Evolutionary conservation across 2,113 vertebrate species (phyloP).

Genomic region (Dasyurus viverrinus): DNA sequence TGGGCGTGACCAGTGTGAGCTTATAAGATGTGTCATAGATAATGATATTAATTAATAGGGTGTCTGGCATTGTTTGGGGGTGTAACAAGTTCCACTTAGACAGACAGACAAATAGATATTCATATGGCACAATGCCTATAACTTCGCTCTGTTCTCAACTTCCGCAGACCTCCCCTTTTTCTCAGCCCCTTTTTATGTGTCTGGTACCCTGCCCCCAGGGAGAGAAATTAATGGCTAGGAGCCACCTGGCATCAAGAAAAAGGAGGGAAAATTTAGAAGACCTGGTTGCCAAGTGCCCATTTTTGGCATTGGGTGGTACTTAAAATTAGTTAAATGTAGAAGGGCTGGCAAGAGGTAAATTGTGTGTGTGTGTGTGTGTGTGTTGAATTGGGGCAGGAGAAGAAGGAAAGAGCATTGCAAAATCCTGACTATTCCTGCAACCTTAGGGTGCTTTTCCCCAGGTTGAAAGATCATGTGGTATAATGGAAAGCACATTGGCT

Average conservation of each 20-base stretch:
- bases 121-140: constrained; percentile 62
- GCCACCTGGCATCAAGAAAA: constrained; percentile 63
- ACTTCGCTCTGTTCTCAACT: constrained; percentile 46
- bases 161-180: constrained; percentile 50
- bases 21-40: constrained; percentile 64
- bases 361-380: background rate
- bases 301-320: background rate
- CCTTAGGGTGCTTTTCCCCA: background rate
- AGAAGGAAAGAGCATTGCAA: background rate
- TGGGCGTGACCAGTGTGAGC: constrained; percentile 57
- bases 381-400: background rate
- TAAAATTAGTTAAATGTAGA: constrained; percentile 8
- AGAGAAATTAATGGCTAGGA: constrained; percentile 32
- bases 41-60: constrained; percentile 75
- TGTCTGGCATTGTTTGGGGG: constrained; percentile 68
- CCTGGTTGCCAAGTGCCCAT: constrained; percentile 34
- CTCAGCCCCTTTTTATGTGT: constrained; percentile 64
- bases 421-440: background rate
- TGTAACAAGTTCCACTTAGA: constrained; percentile 46
- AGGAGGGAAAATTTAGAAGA: constrained; percentile 61
- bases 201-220: constrained; percentile 61
- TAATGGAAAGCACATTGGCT: background rate
- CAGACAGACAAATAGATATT: background rate
- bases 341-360: background rate
- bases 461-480: background rate